Percentiles rank a stretch among this genome's conserved stretches.
phyloP scores from a whole-genome alignment of 1,140 invertebrate genomes.

The Drosophila busckii region DNA sequence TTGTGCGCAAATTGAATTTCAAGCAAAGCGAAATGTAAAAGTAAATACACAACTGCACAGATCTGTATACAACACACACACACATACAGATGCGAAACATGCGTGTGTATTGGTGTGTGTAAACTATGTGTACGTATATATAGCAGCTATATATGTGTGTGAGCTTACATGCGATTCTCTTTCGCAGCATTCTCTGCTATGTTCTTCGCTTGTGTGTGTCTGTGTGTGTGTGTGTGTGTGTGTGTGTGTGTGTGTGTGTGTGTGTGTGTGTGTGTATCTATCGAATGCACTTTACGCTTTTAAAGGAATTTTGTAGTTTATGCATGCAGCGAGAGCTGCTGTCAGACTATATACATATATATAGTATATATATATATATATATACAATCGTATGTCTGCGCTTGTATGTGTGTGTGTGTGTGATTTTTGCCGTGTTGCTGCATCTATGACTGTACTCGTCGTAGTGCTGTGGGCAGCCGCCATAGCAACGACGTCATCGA shows the following conservation, averaged over 20 bases:
- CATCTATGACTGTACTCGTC: slow-evolving; percentile 62
- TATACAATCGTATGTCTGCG: too few relatives aligned
- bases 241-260: slow-evolving; percentile 4
- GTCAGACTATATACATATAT: too few relatives aligned
- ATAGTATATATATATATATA: too few relatives aligned
- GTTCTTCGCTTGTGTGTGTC: not conserved
- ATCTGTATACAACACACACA: slow-evolving; percentile 3
- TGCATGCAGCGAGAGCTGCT: slow-evolving; percentile 63
- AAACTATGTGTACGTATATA: slow-evolving; percentile 10
- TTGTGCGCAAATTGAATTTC: slow-evolving; percentile 62
- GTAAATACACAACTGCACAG: slow-evolving; percentile 28
- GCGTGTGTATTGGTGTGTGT: too few relatives aligned
- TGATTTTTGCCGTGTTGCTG: too few relatives aligned
- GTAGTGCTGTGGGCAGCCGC: slow-evolving; percentile 14
- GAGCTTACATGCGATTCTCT: slow-evolving; percentile 9
- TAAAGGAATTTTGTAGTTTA: slow-evolving; percentile 74
- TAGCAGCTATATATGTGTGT: slow-evolving; percentile 21
- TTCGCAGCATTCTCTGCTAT: slow-evolving; percentile 2
- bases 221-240: not conserved
- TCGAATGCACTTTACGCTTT: slow-evolving; percentile 72
- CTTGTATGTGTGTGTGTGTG: slow-evolving; percentile 2
- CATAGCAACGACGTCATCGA: slow-evolving; percentile 68
- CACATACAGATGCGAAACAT: not conserved
- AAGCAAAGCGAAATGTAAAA: slow-evolving; percentile 49
- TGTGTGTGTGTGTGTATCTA: slow-evolving; percentile 60